Evolutionary conservation across 1,140 invertebrate genomes (phyloP).

Genomic region (Homalodisca vitripennis): DNA sequence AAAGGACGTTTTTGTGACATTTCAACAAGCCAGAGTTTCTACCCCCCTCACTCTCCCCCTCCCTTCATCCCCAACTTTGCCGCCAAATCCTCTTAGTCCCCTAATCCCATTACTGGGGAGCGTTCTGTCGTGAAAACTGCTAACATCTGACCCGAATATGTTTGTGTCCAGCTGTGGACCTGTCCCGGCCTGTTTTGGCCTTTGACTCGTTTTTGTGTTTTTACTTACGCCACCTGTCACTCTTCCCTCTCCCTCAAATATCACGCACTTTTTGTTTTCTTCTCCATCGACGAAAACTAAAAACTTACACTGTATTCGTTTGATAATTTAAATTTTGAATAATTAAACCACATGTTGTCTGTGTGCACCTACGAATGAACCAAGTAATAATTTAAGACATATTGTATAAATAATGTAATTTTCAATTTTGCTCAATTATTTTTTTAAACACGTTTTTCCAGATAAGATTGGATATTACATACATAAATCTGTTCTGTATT

Average conservation of each 20-base stretch:
- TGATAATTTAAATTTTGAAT: background rate
- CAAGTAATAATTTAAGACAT: too few relatives aligned
- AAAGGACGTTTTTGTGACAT: background rate
- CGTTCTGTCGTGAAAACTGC: conserved; percentile 1
- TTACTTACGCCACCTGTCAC: too few relatives aligned
- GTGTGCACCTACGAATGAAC: too few relatives aligned
- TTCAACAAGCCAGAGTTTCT: background rate
- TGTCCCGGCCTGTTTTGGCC: background rate
- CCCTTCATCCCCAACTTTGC: too few relatives aligned
- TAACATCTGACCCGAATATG: background rate
- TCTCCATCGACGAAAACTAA: background rate
- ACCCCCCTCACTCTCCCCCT: background rate
- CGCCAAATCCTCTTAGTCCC: conserved; percentile 8
- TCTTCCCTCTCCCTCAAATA: background rate
- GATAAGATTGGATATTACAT: too few relatives aligned
- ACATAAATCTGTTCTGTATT: too few relatives aligned
- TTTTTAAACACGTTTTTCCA: too few relatives aligned
- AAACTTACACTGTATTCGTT: background rate
- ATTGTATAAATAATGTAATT: too few relatives aligned
- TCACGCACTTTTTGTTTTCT: background rate
- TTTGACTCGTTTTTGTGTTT: background rate
- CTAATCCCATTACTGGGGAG: conserved; percentile 6
- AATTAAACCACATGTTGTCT: too few relatives aligned
- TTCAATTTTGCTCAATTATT: too few relatives aligned
- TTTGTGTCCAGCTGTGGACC: background rate